A percentile compares a stretch with the other conserved stretches of the same genome.
Evolutionary conservation across 2,888 invertebrate species (phyloP).

Genomic region (Leptopilina myrica): DNA sequence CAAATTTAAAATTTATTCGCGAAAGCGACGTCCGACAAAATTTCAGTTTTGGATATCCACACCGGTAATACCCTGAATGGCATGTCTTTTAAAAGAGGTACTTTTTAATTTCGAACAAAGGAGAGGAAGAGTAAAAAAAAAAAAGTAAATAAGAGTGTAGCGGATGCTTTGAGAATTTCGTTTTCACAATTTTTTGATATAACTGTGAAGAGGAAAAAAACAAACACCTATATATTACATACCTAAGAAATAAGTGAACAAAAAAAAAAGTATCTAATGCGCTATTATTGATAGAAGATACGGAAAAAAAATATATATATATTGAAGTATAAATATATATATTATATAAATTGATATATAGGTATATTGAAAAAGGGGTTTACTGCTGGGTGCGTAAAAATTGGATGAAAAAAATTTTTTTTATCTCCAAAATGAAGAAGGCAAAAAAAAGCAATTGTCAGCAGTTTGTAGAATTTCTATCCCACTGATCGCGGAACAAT

Average conservation of each 20-base stretch:
- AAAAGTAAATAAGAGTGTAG: constrained; percentile 52
- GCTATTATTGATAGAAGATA: constrained; percentile 73
- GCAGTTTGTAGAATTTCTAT: constrained; percentile 52
- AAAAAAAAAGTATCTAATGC: constrained; percentile 71
- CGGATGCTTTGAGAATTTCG: constrained; percentile 68
- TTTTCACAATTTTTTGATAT: constrained; percentile 73
- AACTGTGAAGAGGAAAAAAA: constrained; percentile 69
- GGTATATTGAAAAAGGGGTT: constrained; percentile 70
- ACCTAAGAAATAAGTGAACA: constrained; percentile 74
- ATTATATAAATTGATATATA: constrained; percentile 67
- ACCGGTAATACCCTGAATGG: constrained; percentile 87
- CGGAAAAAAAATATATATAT: constrained; percentile 70
- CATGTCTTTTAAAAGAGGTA: constrained; percentile 75
- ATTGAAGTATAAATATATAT: constrained; percentile 62
- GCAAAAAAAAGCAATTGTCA: constrained; percentile 48
- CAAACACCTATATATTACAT: constrained; percentile 75
- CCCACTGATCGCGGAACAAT: constrained; percentile 9
- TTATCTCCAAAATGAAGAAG: constrained; percentile 39
- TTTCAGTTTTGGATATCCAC: constrained; percentile 75
- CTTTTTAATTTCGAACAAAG: constrained; percentile 61
- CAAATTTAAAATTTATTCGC: constrained; percentile 50
- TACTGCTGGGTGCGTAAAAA: constrained; percentile 69
- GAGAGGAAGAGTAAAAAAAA: constrained; percentile 58
- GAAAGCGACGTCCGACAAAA: constrained; percentile 68
- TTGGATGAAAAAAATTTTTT: constrained; percentile 33